Evolutionary conservation across 2,888 invertebrate species (phyloP).

Genomic region (Ornithoptera alexandrae): DNA sequence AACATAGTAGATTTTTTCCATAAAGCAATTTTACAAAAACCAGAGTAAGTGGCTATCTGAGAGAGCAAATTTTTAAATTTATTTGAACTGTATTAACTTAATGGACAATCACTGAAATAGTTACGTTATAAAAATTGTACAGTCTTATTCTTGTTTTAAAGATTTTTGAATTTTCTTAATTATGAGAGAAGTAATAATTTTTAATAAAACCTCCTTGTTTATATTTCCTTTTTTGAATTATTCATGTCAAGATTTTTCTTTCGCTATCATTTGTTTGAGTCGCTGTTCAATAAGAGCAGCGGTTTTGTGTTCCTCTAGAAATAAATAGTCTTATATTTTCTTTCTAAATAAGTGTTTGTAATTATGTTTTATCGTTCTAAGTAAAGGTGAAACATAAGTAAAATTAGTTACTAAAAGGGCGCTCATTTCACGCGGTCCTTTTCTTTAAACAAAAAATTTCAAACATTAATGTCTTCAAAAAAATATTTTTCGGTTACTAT

Average conservation of each 20-base stretch:
- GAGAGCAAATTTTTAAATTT: too few relatives aligned
- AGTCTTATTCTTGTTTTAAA: too few relatives aligned
- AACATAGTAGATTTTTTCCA: too few relatives aligned
- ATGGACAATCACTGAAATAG: too few relatives aligned
- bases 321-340: slow-evolving; percentile 25
- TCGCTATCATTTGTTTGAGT: slow-evolving; percentile 25
- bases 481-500: slow-evolving; percentile 51
- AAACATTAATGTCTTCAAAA: slow-evolving; percentile 61
- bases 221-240: slow-evolving; percentile 23
- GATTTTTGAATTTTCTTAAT: not conserved
- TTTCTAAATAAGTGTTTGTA: slow-evolving; percentile 27
- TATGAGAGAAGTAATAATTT: too few relatives aligned
- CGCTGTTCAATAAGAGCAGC: slow-evolving; percentile 34
- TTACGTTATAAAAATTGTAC: too few relatives aligned
- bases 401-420: slow-evolving; percentile 43
- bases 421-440: slow-evolving; percentile 49
- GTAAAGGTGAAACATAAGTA: slow-evolving; percentile 30
- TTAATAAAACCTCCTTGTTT: not conserved
- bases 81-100: too few relatives aligned
- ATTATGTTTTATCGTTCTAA: slow-evolving; percentile 31
- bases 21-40: too few relatives aligned
- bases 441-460: slow-evolving; percentile 40
- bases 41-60: too few relatives aligned
- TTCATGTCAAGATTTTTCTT: slow-evolving; percentile 9
- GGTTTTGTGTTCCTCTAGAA: slow-evolving; percentile 33